These are phyloP conservation scores for Notolepis coatsorum DNA, from an alignment of 2,797 vertebrate genomes.

Conservation along the genomic window DNA sequence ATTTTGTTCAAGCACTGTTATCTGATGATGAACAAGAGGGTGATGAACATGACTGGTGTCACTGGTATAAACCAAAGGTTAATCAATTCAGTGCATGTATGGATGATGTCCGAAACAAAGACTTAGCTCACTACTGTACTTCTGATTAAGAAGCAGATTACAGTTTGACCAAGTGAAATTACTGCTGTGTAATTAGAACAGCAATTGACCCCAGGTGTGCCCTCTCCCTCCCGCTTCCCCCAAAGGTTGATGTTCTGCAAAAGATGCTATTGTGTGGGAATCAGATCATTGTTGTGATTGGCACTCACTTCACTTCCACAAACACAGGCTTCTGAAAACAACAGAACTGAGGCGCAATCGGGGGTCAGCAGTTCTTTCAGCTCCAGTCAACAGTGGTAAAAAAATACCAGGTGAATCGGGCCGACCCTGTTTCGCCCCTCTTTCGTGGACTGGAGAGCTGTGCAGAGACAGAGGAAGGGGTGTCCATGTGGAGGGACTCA, in stretches of 20 bases:
- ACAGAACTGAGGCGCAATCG: neutral
- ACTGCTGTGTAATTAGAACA: slow-evolving; percentile 19
- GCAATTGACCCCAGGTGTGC: slow-evolving; percentile 31
- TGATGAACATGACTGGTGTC: no score
- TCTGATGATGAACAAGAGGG: no score
- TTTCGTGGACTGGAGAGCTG: slow-evolving; percentile 13
- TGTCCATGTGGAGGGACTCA: slow-evolving; percentile 31
- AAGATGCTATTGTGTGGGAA: slow-evolving; percentile 31
- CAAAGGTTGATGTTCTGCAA: slow-evolving; percentile 12
- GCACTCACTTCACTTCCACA: slow-evolving; percentile 24
- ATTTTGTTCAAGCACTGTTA: no score
- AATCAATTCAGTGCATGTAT: no score
- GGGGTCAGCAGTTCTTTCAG: slow-evolving; percentile 19
- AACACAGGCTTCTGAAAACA: slow-evolving; percentile 26
- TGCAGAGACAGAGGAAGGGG: neutral
- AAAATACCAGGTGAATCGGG: slow-evolving; percentile 13
- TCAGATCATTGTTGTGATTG: slow-evolving; percentile 16
- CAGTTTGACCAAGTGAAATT: slow-evolving; percentile 33
- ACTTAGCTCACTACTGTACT: slow-evolving; percentile 15
- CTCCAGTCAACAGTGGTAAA: slow-evolving; percentile 16
- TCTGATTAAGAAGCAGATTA: slow-evolving; percentile 23
- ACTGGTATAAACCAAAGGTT: no score
- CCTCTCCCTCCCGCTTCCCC: slow-evolving; percentile 7
- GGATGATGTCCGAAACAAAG: no score
- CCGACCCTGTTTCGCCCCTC: slow-evolving; percentile 16